phyloP scores from a whole-genome alignment of 2,888 invertebrate species.

The Pherbina coryleti region DNA sequence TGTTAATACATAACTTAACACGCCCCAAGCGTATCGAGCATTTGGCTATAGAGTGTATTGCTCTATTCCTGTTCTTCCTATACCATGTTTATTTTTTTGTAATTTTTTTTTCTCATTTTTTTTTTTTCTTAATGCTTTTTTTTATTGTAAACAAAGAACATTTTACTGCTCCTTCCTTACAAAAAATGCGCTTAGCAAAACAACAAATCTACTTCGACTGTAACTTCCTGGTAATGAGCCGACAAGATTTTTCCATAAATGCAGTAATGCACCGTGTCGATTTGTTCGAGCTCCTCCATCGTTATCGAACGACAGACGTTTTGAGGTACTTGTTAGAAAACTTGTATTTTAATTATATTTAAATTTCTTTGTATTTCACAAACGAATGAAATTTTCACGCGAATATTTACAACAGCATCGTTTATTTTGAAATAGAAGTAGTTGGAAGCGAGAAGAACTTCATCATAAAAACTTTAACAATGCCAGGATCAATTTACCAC shows the following conservation, averaged over 20 bases:
- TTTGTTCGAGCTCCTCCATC: background rate
- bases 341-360: too few relatives aligned
- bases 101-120: background rate
- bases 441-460: too few relatives aligned
- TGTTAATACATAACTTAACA: conserved; percentile 6
- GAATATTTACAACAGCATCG: too few relatives aligned
- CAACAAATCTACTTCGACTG: background rate
- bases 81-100: background rate
- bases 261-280: background rate
- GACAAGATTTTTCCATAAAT: conserved; percentile 7
- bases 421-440: too few relatives aligned
- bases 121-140: background rate
- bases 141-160: conserved; percentile 13
- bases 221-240: conserved; percentile 31
- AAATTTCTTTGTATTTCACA: too few relatives aligned
- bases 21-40: conserved; percentile 5
- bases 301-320: too few relatives aligned
- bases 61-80: background rate
- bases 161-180: background rate
- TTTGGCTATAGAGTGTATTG: background rate
- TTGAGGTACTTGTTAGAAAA: too few relatives aligned
- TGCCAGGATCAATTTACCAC: too few relatives aligned
- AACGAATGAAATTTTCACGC: too few relatives aligned
- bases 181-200: conserved; percentile 1
- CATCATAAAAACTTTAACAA: too few relatives aligned